These are phyloP conservation scores for Cynopterus brachyotis DNA, from an alignment of 2,113 vertebrate genomes.

Conservation along the genomic window DNA sequence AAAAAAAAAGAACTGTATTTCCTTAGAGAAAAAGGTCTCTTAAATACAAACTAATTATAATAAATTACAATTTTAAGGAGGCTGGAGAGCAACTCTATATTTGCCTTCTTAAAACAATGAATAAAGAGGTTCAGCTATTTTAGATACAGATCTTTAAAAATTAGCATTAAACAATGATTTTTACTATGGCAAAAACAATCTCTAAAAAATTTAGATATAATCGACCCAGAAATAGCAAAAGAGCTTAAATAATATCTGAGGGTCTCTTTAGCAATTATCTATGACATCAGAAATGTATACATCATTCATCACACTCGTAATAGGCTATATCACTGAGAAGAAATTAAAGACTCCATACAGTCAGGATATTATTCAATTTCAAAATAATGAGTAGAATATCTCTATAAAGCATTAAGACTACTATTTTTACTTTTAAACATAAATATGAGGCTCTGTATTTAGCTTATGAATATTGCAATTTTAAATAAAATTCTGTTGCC, in stretches of 20 bases:
- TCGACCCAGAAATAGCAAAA: constrained; percentile 35
- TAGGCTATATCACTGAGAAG: not conserved
- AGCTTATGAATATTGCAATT: constrained; percentile 32
- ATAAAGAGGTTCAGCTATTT: constrained; percentile 30
- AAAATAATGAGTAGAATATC: constrained; percentile 9
- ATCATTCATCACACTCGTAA: not conserved
- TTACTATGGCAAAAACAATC: not conserved
- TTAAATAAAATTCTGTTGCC: constrained; percentile 48
- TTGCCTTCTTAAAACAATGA: constrained; percentile 12
- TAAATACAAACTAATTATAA: constrained; percentile 50
- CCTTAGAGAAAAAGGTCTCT: not conserved
- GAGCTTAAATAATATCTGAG: not conserved
- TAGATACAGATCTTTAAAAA: not conserved
- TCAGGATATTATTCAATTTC: not conserved
- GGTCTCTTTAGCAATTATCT: not conserved
- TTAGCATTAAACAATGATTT: not conserved
- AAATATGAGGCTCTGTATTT: not conserved
- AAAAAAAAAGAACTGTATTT: not conserved
- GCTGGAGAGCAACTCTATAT: not conserved
- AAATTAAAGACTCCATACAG: not conserved
- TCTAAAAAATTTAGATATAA: not conserved
- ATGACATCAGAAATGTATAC: not conserved
- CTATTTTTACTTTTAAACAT: not conserved
- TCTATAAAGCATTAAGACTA: not conserved
- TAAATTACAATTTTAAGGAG: constrained; percentile 47